Evolutionary conservation across 2,113 vertebrate genomes (phyloP), one percentile per base, ranked within the genome.

Genomic region (Arenaria interpres): DNA sequence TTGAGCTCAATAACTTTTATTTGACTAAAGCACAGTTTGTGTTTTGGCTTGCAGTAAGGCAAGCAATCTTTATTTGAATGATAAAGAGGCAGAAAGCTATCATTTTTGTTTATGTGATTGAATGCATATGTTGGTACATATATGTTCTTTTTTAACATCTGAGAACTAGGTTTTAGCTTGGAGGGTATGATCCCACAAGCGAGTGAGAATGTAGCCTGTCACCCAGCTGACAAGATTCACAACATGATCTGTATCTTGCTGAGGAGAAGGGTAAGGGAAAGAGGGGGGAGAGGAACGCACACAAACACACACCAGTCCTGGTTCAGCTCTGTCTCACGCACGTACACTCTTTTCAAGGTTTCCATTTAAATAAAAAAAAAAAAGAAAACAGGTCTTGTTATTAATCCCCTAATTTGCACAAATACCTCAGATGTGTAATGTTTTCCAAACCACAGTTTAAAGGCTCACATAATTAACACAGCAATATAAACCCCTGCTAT

Each of bases 1-100:
- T 91, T 85, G 93, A 94, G 94, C 90, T 94, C 71, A 95, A 41
- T 93, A 95, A 97, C 68, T 91, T 96, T 91, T 89, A 95, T 96
- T 91, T 91, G 84, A 56, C 81, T 79, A 45, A 87, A 87, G 21
- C 43, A 50, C 41, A 30, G 64, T 60, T 95, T 81, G 43, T 85
- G n/a, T 71, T 93, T 85, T 91, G 66, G 87, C 60, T 83, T 91
- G 64, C 69, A 91, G 43, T 35, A 85, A 79, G 51, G 73, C 46
- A 88, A 74, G 25, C 8, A 20, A 28, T 14, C 10, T 50, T 83
- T 78, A 48, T 67, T 28, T 83, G 33, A 87, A 87, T 46, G 64
- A 93, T 48, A 83, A 69, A 92, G 64, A 64, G 35, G 39, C 51
- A 93, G 69, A 87, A 91, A 86, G 46, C 33, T 51, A n/a, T 60